Conservation (phyloP, 2,797 vertebrate genomes). For the Fistularia commersonii region DNA sequence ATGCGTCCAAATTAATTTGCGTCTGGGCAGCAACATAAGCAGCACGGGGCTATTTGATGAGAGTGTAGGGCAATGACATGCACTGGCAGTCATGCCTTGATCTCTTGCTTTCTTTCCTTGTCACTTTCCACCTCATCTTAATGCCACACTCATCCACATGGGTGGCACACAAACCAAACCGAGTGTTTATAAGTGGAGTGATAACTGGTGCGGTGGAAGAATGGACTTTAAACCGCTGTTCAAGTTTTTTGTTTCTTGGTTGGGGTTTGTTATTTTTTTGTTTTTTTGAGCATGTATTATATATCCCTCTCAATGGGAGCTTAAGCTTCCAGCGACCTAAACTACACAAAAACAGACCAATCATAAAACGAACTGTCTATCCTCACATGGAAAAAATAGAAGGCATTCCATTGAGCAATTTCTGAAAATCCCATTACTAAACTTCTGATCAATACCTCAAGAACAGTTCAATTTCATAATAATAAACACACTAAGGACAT, state of each 20-base stretch:
- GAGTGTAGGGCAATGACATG: slow-evolving; percentile 71
- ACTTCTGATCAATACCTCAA: slow-evolving; percentile 67
- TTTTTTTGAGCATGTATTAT: slow-evolving; percentile 28
- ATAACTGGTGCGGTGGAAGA: slow-evolving; percentile 15
- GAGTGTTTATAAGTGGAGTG: slow-evolving; percentile 19
- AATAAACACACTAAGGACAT: slow-evolving; percentile 67
- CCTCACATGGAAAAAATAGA: slow-evolving; percentile 36
- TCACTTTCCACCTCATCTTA: slow-evolving; percentile 59
- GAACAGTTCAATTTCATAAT: slow-evolving; percentile 61
- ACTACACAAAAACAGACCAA: slow-evolving; percentile 7
- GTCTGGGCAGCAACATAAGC: slow-evolving; percentile 66
- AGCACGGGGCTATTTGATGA: slow-evolving; percentile 68
- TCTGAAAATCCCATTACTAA: slow-evolving; percentile 51
- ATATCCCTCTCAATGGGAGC: slow-evolving; percentile 29
- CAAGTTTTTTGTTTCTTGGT: background rate
- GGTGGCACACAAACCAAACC: slow-evolving; percentile 47
- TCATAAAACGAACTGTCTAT: slow-evolving; percentile 30
- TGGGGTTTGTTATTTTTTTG: background rate
- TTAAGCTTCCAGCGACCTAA: slow-evolving; percentile 26
- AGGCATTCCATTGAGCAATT: slow-evolving; percentile 31
- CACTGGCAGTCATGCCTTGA: slow-evolving; percentile 69
- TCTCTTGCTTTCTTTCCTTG: slow-evolving; percentile 67
- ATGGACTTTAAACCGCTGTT: slow-evolving; percentile 27
- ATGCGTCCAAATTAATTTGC: slow-evolving; percentile 76
- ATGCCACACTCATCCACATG: slow-evolving; percentile 54